These are phyloP conservation scores for Muscicapa comitata DNA, from an alignment of 2,797 vertebrate genomes.

Conservation along the genomic window DNA sequence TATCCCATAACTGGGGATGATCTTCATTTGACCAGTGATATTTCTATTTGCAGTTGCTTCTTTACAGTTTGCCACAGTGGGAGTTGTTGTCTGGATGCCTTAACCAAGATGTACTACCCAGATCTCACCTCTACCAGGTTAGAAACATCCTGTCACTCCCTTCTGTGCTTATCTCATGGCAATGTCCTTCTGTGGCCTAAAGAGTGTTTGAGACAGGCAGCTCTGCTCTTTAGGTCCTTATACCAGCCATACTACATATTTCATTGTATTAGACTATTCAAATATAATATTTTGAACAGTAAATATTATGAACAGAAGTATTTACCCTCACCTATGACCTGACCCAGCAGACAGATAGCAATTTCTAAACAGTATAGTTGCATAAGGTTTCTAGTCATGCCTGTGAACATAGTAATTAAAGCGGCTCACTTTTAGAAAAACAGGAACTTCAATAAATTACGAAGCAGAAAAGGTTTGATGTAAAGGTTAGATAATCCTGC, in stretches of 20 bases:
- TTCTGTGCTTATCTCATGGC: background rate
- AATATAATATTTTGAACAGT: constrained; percentile 13
- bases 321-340: background rate
- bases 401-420: constrained; percentile 66
- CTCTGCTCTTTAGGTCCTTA: background rate
- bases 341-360: constrained; percentile 25
- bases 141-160: background rate
- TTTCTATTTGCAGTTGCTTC: background rate
- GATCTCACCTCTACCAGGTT: background rate
- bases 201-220: background rate
- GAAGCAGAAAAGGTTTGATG: constrained; percentile 54
- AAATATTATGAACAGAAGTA: constrained; percentile 26
- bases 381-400: constrained; percentile 47
- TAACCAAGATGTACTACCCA: background rate
- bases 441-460: constrained; percentile 57
- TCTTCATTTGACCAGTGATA: background rate
- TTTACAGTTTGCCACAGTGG: background rate
- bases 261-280: background rate
- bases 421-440: constrained; percentile 50
- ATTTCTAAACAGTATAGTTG: constrained; percentile 44
- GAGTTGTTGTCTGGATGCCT: background rate
- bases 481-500: constrained; percentile 69
- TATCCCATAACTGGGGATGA: background rate
- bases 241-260: background rate
- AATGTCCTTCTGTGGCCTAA: background rate